These are phyloP conservation scores for Hyposoter didymator DNA, from an alignment of 2,888 invertebrate genomes.

Conservation along the genomic window DNA sequence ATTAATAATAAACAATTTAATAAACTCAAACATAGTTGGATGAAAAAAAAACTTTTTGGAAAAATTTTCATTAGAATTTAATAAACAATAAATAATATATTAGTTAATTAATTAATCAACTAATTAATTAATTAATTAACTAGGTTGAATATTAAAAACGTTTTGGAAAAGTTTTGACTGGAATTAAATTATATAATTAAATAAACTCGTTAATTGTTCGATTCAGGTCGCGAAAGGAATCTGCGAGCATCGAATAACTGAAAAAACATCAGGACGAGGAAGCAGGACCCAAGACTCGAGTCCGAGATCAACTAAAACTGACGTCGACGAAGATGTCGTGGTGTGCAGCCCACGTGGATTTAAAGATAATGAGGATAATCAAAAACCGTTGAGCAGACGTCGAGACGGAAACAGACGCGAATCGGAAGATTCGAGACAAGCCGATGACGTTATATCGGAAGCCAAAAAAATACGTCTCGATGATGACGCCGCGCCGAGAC, in stretches of 20 bases:
- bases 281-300: constrained; percentile 76
- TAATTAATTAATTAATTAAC: no score
- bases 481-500: constrained; percentile 86
- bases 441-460: constrained; percentile 76
- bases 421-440: constrained; percentile 78
- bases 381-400: constrained; percentile 67
- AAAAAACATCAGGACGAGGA: constrained; percentile 48
- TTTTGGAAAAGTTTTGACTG: no score
- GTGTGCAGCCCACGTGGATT: constrained; percentile 52
- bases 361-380: constrained; percentile 65
- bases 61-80: no score
- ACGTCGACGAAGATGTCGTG: constrained; percentile 74
- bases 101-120: no score
- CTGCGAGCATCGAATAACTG: constrained; percentile 59
- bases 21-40: no score
- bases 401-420: constrained; percentile 75
- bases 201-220: background rate
- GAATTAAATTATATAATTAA: no score
- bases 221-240: constrained; percentile 58
- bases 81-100: no score
- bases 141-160: no score
- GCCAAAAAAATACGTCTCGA: constrained; percentile 80
- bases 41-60: no score
- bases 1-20: no score
- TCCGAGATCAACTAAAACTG: constrained; percentile 73